Evolutionary conservation across 2,888 invertebrate species (phyloP), one percentile per base, ranked within the genome.

Genomic region (Drosophila diplacantha): DNA sequence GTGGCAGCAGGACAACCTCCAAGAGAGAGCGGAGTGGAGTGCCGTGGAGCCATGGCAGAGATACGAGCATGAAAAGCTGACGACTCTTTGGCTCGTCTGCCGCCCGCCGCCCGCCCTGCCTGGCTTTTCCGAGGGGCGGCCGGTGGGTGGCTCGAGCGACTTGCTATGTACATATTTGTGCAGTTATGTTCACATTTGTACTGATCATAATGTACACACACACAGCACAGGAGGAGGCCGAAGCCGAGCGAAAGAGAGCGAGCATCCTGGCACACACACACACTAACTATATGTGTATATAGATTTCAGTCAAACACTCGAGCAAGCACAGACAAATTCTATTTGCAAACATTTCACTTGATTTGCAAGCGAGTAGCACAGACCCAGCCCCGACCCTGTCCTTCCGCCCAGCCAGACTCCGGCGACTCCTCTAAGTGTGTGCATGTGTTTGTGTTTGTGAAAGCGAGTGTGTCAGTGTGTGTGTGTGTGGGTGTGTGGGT

Each of bases 331-430:
- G 86, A 86, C 86, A 86, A 86, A 86, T 86, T 86, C 86, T 86
- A 86, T 86, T 86, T 86, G 86, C 85, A 86, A 86, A 86, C 86
- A 86, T 86, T 86, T 86, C 86, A 86, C 85, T 86, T 86, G 86
- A 86, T 86, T 86, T 86, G 86, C 85, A 86, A 86, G 81, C 81
- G 85, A 86, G 76, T 73, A 75, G 72, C 71, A 31, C 18, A 75
- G 69, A 35, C 16, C 56, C 56, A 11, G 12, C 20, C 22, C 32
- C 24, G 29, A 6, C 38, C 20, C 39, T 26, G 26, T 24, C 35
- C 43, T 43, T 26, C 43, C 14, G 44, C 20, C 62, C 24, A 51
- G 37, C 35, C 52, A 46, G 59, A 58, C 65, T 26, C 44, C 31
- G 22, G 58, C 35, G 46, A 37, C 37, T 69, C 61, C 68, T 67